phyloP scores from a whole-genome alignment of 2,113 vertebrate species.

The Brachypodius melanocephalos region DNA sequence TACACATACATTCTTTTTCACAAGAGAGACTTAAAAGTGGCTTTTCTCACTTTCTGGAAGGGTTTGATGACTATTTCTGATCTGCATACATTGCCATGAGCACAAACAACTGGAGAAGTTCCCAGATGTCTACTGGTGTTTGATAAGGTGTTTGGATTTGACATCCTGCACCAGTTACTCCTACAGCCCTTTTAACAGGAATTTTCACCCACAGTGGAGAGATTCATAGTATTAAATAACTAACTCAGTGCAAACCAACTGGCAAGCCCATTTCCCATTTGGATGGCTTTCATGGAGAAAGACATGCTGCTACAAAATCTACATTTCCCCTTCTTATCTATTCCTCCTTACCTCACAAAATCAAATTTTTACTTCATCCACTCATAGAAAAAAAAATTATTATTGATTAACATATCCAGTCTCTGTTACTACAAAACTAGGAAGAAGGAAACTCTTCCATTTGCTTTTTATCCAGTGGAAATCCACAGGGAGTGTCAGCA shows the following conservation, averaged over 20 bases:
- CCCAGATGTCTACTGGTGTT: neutral
- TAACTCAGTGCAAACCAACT: neutral
- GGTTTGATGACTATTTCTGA: neutral
- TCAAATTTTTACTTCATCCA: neutral
- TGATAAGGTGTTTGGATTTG: neutral
- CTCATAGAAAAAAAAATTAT: neutral
- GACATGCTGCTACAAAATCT: neutral
- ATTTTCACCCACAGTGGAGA: fast-evolving
- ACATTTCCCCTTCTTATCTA: neutral
- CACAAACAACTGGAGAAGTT: neutral
- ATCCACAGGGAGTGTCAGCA: neutral
- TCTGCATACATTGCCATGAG: neutral
- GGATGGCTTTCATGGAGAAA: neutral
- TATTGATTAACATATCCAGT: neutral
- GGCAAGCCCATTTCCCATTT: neutral
- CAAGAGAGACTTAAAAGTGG: neutral
- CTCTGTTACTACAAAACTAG: neutral
- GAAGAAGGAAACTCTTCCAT: neutral
- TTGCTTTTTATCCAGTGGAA: neutral
- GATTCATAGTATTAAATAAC: neutral
- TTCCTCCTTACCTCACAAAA: neutral
- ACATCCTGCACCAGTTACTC: neutral
- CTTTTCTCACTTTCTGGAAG: neutral
- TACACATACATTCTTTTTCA: neutral
- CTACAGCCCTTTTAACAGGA: neutral